phyloP scores from a whole-genome alignment of 2,797 vertebrate genomes.

The Oophaga sylvatica region DNA sequence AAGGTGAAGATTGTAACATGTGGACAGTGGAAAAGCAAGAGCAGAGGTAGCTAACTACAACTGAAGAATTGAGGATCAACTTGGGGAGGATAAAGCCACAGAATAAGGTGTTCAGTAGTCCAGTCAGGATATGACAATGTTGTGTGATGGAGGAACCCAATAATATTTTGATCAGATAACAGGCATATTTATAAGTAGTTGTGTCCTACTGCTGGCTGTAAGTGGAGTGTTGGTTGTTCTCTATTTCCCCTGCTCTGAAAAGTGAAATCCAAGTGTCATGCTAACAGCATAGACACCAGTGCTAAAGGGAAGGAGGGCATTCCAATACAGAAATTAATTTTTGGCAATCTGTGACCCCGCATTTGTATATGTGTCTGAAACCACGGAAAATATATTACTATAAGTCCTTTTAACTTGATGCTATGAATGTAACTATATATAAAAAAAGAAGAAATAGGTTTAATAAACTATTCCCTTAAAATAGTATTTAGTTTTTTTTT shows the following conservation, averaged over 20 bases:
- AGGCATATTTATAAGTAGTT: too few relatives aligned
- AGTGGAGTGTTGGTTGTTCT: background rate
- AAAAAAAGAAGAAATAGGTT: background rate
- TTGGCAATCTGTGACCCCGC: background rate
- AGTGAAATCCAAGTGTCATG: background rate
- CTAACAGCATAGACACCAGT: background rate
- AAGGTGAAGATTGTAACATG: background rate
- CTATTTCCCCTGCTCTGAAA: background rate
- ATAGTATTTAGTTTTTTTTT: background rate
- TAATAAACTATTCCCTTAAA: background rate
- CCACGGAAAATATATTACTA: background rate
- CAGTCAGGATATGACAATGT: too few relatives aligned
- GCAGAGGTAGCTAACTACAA: too few relatives aligned
- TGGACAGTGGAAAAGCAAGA: too few relatives aligned
- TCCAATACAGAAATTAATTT: background rate
- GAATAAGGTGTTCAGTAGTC: too few relatives aligned
- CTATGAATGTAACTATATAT: background rate
- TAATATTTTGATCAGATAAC: too few relatives aligned
- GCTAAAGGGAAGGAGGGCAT: background rate
- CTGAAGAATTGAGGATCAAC: too few relatives aligned
- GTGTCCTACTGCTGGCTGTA: background rate
- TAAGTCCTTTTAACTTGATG: background rate
- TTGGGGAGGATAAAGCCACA: too few relatives aligned
- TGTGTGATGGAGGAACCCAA: too few relatives aligned
- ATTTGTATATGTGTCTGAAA: background rate